Percentiles rank a stretch among this genome's conserved stretches.
Conservation (phyloP, 2,797 vertebrate species). For the Nannoperca obscura region DNA sequence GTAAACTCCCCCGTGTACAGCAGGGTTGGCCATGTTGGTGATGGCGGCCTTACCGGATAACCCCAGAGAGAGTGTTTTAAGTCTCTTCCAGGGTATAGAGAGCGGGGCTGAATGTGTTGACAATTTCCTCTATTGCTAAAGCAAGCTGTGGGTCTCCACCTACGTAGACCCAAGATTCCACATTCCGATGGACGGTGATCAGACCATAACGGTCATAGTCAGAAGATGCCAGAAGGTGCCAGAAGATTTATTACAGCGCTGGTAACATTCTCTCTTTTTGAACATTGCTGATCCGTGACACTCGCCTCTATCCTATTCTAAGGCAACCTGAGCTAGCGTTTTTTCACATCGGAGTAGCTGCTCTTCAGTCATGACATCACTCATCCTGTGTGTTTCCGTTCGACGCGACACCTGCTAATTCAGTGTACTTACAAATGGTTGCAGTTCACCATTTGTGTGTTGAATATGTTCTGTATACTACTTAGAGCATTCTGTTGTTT, state of each 20-base stretch:
- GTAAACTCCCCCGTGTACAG: neutral
- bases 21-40: neutral
- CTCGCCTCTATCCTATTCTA: neutral
- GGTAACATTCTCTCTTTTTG: too few species aligned
- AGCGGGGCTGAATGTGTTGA: constrained; percentile 32
- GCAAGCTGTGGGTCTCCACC: constrained; percentile 31
- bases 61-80: neutral
- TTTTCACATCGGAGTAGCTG: neutral
- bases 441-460: too few species aligned
- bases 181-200: neutral
- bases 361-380: too few species aligned
- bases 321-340: neutral
- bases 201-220: neutral
- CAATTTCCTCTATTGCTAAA: constrained; percentile 26
- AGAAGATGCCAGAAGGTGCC: too few species aligned
- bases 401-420: too few species aligned
- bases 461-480: too few species aligned
- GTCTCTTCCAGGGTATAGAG: constrained; percentile 28
- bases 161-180: constrained; percentile 13
- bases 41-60: neutral
- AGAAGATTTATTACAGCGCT: too few species aligned
- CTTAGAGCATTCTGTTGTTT: too few species aligned
- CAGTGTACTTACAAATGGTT: too few species aligned
- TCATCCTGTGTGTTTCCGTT: too few species aligned
- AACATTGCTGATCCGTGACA: neutral